Conservation (phyloP, 2,797 vertebrate species). For the Alexandromys oeconomus region DNA sequence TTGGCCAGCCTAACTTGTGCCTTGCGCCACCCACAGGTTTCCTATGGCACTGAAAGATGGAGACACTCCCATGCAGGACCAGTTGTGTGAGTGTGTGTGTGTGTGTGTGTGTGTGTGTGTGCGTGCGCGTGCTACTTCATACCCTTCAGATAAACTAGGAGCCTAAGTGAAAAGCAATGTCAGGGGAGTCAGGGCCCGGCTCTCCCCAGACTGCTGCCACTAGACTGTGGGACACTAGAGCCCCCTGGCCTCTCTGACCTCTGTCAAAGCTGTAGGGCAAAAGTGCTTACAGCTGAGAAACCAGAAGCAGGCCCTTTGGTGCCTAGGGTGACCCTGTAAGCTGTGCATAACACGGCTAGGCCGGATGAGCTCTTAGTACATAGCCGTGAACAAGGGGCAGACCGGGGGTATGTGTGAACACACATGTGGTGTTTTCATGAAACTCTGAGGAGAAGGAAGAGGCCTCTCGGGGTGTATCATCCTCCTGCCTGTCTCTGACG, state of each 20-base stretch:
- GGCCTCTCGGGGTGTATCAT: background rate
- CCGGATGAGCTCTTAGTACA: too few relatives aligned
- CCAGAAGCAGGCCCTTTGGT: background rate
- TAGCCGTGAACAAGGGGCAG: background rate
- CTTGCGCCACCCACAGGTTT: background rate
- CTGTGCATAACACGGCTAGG: fast-evolving
- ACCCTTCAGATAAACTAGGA: fast-evolving
- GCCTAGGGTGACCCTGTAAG: background rate
- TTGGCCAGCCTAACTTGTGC: background rate
- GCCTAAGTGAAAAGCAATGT: background rate
- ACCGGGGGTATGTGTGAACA: background rate
- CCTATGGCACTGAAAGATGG: background rate
- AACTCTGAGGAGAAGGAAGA: fast-evolving
- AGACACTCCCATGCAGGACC: background rate
- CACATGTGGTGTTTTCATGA: fast-evolving
- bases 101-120: too few relatives aligned
- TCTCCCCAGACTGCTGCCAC: background rate
- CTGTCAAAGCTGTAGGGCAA: background rate
- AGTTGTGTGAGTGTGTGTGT: too few relatives aligned
- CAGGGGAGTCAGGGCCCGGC: fast-evolving
- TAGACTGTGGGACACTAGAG: fast-evolving
- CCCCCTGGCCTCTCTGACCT: background rate
- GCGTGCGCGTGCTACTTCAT: fast-evolving
- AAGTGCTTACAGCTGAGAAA: background rate
- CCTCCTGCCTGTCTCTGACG: background rate